These are phyloP conservation scores for Arctia plantaginis DNA, from an alignment of 2,888 invertebrate species.

Conservation along the genomic window DNA sequence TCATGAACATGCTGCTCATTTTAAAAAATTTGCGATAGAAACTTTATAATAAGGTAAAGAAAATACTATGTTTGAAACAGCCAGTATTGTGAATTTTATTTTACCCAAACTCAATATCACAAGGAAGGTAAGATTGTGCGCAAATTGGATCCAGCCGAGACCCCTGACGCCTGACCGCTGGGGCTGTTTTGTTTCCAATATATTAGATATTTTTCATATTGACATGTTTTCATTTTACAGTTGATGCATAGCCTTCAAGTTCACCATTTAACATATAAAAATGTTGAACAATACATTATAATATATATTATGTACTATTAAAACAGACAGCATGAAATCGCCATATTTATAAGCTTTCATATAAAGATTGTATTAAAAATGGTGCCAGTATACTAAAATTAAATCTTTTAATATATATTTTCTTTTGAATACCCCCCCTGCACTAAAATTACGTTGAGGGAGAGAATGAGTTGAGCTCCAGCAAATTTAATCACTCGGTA, in stretches of 20 bases:
- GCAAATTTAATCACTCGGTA: too few relatives aligned
- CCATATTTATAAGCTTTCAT: too few relatives aligned
- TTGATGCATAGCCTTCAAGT: neutral
- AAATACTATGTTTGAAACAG: neutral
- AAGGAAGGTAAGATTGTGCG: constrained; percentile 64
- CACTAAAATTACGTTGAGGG: too few relatives aligned
- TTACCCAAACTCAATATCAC: constrained; percentile 53
- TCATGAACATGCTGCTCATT: neutral
- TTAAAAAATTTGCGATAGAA: neutral
- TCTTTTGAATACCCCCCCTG: too few relatives aligned
- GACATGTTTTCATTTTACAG: constrained; percentile 17
- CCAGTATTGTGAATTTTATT: neutral
- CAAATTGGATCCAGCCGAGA: constrained; percentile 57
- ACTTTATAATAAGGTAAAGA: neutral
- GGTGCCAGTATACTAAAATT: too few relatives aligned
- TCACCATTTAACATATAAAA: neutral
- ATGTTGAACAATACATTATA: too few relatives aligned
- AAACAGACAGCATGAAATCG: too few relatives aligned
- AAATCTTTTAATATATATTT: too few relatives aligned
- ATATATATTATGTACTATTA: too few relatives aligned
- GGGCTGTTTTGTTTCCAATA: constrained; percentile 26
- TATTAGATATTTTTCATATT: constrained; percentile 27
- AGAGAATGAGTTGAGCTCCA: too few relatives aligned
- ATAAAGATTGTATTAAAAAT: too few relatives aligned
- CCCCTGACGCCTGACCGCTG: constrained; percentile 37